Conservation (phyloP, 1,140 invertebrate genomes). For the Lasaia peninsularis region DNA sequence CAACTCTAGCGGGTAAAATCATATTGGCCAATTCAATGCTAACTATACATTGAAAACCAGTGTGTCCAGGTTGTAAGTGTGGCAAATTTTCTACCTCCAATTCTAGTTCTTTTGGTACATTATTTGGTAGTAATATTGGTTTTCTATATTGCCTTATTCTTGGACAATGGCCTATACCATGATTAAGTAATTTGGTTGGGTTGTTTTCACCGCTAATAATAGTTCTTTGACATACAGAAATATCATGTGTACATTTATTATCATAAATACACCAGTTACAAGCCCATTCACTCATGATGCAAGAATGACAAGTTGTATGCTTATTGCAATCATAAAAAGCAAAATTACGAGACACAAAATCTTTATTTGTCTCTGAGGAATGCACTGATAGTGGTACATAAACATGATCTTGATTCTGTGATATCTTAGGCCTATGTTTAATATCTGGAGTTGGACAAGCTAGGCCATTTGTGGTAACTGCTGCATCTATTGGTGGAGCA, state of each 20-base stretch:
- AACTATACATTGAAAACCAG: slow-evolving; percentile 93
- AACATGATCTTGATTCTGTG: slow-evolving; percentile 90
- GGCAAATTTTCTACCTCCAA: slow-evolving; percentile 94
- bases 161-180: slow-evolving; percentile 88
- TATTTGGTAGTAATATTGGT: slow-evolving; percentile 89
- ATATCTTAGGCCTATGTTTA: slow-evolving; percentile 86
- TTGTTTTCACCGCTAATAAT: slow-evolving; percentile 92
- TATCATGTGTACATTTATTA: slow-evolving; percentile 94
- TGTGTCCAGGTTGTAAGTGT: slow-evolving; percentile 89
- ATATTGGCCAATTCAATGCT: slow-evolving; percentile 94
- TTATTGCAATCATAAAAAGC: slow-evolving; percentile 96
- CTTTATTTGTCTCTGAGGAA: slow-evolving; percentile 95
- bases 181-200: slow-evolving; percentile 83
- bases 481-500: slow-evolving; percentile 90
- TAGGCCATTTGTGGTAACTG: slow-evolving; percentile 87
- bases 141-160: slow-evolving; percentile 83
- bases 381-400: slow-evolving; percentile 94
- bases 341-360: slow-evolving; percentile 95
- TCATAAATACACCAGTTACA: slow-evolving; percentile 98
- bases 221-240: slow-evolving; percentile 86
- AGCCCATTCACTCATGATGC: slow-evolving; percentile 92
- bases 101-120: slow-evolving; percentile 91
- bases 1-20: slow-evolving; percentile 90
- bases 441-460: slow-evolving; percentile 91
- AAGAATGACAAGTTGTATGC: slow-evolving; percentile 91